Evolutionary conservation across 2,888 invertebrate species (phyloP), one percentile per base, ranked within the genome.

Genomic region (Leucophenga montana): DNA sequence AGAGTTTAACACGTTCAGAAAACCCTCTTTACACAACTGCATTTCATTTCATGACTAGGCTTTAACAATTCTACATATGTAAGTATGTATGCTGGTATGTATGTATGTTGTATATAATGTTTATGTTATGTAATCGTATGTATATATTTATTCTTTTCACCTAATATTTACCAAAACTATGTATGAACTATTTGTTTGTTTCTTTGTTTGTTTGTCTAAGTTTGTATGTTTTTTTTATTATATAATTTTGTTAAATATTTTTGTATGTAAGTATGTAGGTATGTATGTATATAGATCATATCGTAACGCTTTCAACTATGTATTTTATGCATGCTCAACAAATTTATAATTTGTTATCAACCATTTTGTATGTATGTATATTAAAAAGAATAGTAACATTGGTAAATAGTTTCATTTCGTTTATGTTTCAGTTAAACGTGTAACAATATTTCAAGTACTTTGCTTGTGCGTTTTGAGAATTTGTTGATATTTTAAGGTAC

Each of bases 201-300:
- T 67, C 13, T 59, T n/a, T n/a, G n/a, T n/a, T 57, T 65, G 46
- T 39, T 39, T 39, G 39, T 39, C 39, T 39, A 39, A 39, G 11
- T 39, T 67, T 56, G 66, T 61, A 59, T 70, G 11, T 69, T 50
- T 53, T 65, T 64, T 22, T 56, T 70, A 18, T 73, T 78, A 53
- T 62, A 72, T 27, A 33, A 57, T 73, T 61, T 68, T 80, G 82
- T 76, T 80, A 80, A 79, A 80, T 81, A 84, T 79, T n/a, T n/a
- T n/a, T n/a, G n/a, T n/a, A n/a, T n/a, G n/a, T n/a, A n/a, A n/a
- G n/a, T n/a, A 83, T 84, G 84, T 80, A 76, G 72, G 75, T 80
- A 27, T 27, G 27, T 27, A 27, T 4, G n/a, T 39, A 39, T 39
- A 39, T 39, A 39, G 39, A 39, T 39, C 39, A 39, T 39, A 39